Conservation (phyloP, 2,797 vertebrate species). For the Gallinago nigripennis region DNA sequence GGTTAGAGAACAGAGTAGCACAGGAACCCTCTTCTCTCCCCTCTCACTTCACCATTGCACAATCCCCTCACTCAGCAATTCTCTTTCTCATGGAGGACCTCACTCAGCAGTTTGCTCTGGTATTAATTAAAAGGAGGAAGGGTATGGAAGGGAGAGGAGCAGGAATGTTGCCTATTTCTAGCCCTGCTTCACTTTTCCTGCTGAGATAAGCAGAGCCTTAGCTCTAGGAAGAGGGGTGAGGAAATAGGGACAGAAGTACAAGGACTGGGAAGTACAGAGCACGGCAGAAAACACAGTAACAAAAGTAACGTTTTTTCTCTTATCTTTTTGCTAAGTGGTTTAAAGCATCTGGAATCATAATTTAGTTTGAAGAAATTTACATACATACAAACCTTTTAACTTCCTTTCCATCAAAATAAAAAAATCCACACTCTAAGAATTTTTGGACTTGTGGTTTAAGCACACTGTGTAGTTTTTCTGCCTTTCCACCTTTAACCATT, state of each 20-base stretch:
- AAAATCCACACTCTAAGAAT: constrained; percentile 93
- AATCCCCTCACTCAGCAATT: neutral
- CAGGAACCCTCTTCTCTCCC: neutral
- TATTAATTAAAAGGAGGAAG: neutral
- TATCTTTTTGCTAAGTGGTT: neutral
- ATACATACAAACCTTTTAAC: constrained; percentile 83
- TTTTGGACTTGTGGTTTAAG: constrained; percentile 91
- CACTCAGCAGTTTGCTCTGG: neutral
- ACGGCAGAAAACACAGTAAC: neutral
- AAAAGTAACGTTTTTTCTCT: neutral
- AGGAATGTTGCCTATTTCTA: neutral
- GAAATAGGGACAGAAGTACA: neutral
- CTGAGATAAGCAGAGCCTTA: neutral
- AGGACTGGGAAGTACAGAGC: neutral
- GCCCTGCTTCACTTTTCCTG: neutral
- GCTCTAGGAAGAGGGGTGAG: neutral
- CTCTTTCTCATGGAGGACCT: neutral
- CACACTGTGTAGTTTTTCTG: constrained; percentile 89
- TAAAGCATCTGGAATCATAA: neutral
- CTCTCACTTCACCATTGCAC: neutral
- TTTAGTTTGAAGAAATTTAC: neutral
- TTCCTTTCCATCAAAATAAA: constrained; percentile 89
- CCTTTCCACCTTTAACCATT: constrained; percentile 95
- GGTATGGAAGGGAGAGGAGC: neutral
- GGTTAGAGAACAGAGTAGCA: neutral